These are phyloP conservation scores for Corythornis madagascariensis DNA, from an alignment of 2,113 vertebrate species.

Conservation along the genomic window DNA sequence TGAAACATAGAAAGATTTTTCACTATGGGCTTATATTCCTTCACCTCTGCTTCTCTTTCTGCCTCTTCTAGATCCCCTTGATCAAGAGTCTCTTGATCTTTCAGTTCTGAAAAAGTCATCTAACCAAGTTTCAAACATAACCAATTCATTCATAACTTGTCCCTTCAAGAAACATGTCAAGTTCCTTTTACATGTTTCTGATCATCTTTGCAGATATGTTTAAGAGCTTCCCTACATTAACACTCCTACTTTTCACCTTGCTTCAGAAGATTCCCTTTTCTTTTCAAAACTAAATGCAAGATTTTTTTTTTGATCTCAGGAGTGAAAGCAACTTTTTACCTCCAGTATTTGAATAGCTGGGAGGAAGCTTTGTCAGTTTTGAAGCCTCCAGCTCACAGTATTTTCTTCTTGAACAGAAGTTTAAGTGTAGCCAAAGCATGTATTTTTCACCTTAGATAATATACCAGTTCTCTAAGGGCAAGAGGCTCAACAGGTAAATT, in stretches of 20 bases:
- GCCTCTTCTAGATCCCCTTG: not conserved
- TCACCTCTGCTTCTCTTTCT: conserved; percentile 9
- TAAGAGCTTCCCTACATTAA: not conserved
- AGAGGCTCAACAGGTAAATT: not conserved
- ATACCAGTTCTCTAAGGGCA: not conserved
- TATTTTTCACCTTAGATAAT: not conserved
- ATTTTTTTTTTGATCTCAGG: not conserved
- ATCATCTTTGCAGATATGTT: not conserved
- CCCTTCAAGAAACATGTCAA: not conserved
- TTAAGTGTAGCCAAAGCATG: not conserved
- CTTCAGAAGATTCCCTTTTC: conserved; percentile 8
- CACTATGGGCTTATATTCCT: not conserved
- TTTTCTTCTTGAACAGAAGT: conserved; percentile 4
- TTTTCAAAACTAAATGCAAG: conserved; percentile 9
- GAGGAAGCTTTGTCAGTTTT: conserved; percentile 18
- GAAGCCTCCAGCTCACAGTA: not conserved
- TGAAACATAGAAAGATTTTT: not conserved
- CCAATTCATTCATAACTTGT: not conserved
- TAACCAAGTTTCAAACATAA: not conserved
- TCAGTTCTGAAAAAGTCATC: not conserved
- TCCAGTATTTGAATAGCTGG: not conserved
- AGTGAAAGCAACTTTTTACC: not conserved
- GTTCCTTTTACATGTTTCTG: conserved; percentile 15
- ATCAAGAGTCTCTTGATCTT: conserved; percentile 55
- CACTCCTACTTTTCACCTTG: not conserved